These are phyloP conservation scores for Autographa pulchrina DNA, from an alignment of 2,888 invertebrate genomes.

Conservation along the genomic window DNA sequence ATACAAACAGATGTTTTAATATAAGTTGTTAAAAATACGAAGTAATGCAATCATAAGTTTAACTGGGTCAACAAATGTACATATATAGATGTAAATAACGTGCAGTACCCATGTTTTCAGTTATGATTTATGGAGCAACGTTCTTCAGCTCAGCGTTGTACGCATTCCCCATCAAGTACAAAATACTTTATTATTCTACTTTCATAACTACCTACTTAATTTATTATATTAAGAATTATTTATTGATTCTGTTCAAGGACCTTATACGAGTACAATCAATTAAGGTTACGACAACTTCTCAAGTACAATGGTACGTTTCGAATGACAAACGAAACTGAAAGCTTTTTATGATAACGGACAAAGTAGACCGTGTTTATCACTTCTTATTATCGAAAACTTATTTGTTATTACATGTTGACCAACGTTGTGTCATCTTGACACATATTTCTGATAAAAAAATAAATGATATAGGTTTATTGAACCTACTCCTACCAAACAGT, in stretches of 20 bases:
- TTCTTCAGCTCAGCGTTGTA: constrained; percentile 44
- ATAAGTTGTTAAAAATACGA: constrained; percentile 52
- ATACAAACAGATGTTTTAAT: constrained; percentile 48
- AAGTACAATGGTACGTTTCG: constrained; percentile 21
- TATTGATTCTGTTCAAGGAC: constrained; percentile 39
- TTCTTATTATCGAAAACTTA: constrained; percentile 18
- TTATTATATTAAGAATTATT: constrained; percentile 36
- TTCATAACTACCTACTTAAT: constrained; percentile 21
- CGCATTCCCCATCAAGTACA: constrained; percentile 44
- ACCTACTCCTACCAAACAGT: not conserved
- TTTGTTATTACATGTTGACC: constrained; percentile 1
- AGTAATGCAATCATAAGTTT: constrained; percentile 54
- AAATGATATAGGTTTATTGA: not conserved
- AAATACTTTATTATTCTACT: constrained; percentile 31
- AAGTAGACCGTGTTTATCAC: constrained; percentile 31
- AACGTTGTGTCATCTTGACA: constrained; percentile 1
- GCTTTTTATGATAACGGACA: constrained; percentile 28
- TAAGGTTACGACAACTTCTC: constrained; percentile 27
- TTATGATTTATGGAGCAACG: constrained; percentile 51
- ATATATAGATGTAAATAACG: constrained; percentile 27
- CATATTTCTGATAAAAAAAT: not conserved
- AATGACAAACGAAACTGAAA: constrained; percentile 28
- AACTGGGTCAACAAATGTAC: constrained; percentile 55
- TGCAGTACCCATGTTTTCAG: constrained; percentile 43
- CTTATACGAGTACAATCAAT: constrained; percentile 23